These are phyloP conservation scores for Hirtodrosophila trivittata DNA, from an alignment of 2,888 invertebrate species.

Conservation along the genomic window DNA sequence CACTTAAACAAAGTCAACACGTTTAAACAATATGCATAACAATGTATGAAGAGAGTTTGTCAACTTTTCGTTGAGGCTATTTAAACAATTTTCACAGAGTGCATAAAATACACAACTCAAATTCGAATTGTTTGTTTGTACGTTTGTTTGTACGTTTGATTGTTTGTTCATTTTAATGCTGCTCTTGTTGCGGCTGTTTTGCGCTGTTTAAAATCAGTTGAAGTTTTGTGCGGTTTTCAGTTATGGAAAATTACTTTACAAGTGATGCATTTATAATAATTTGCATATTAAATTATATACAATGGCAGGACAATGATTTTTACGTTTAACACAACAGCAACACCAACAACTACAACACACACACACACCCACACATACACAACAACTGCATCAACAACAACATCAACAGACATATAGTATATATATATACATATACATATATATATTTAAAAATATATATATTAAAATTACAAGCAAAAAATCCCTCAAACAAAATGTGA, in stretches of 20 bases:
- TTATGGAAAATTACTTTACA: conserved; percentile 69
- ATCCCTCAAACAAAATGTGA: conserved; percentile 65
- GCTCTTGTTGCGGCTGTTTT: conserved; percentile 55
- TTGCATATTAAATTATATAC: conserved; percentile 76
- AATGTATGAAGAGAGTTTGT: conserved; percentile 37
- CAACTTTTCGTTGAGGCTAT: conserved; percentile 66
- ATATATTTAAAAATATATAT: conserved; percentile 30
- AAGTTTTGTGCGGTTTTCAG: conserved; percentile 65
- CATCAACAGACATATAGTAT: neutral
- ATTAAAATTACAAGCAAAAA: conserved; percentile 49
- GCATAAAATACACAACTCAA: conserved; percentile 34
- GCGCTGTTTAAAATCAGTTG: conserved; percentile 70
- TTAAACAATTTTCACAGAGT: conserved; percentile 57
- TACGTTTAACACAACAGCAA: conserved; percentile 23
- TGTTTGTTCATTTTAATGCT: conserved; percentile 61
- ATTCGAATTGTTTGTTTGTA: conserved; percentile 24
- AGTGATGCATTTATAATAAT: conserved; percentile 75
- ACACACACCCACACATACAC: conserved; percentile 2
- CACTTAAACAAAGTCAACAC: conserved; percentile 67
- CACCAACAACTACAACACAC: conserved; percentile 11
- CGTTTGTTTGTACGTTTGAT: conserved; percentile 30
- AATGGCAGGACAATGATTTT: conserved; percentile 69
- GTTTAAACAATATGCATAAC: conserved; percentile 49
- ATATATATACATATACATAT: conserved; percentile 2
- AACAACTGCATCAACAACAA: neutral